Evolutionary conservation across 2,113 vertebrate species (phyloP).

Genomic region (Passer montanus): DNA sequence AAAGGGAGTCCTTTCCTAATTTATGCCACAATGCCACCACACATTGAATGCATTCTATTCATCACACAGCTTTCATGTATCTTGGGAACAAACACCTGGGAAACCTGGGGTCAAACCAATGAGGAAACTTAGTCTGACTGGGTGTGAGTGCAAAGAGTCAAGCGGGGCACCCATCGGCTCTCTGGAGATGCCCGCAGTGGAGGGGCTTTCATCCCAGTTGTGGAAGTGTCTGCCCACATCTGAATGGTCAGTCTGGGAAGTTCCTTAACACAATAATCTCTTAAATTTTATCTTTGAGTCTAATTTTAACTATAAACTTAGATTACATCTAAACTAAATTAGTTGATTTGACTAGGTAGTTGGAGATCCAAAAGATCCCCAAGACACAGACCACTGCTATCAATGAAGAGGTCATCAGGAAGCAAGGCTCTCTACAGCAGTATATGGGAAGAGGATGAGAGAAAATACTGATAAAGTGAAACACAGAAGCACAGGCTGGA

Average conservation of each 20-base stretch:
- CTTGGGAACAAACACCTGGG: neutral
- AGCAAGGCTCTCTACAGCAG: neutral
- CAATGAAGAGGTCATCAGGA: neutral
- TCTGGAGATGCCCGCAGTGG: neutral
- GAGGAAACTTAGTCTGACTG: neutral
- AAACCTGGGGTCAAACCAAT: neutral
- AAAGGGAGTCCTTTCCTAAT: neutral
- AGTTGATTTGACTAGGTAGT: neutral
- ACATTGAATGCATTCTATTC: neutral
- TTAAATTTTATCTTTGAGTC: neutral
- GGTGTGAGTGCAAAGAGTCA: neutral
- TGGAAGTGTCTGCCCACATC: neutral
- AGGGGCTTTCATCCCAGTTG: neutral
- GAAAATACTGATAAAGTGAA: neutral
- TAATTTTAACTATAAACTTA: neutral
- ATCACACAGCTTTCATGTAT: neutral
- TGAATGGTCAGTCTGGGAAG: neutral
- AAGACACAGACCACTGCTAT: neutral
- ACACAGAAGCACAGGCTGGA: neutral
- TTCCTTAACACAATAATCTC: neutral
- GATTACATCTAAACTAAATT: neutral
- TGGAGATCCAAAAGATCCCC: neutral
- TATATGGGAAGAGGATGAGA: neutral
- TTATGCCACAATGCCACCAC: fast-evolving
- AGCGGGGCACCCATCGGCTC: fast-evolving